phyloP scores from a whole-genome alignment of 1,140 invertebrate species.

The Diabrotica undecimpunctata region DNA sequence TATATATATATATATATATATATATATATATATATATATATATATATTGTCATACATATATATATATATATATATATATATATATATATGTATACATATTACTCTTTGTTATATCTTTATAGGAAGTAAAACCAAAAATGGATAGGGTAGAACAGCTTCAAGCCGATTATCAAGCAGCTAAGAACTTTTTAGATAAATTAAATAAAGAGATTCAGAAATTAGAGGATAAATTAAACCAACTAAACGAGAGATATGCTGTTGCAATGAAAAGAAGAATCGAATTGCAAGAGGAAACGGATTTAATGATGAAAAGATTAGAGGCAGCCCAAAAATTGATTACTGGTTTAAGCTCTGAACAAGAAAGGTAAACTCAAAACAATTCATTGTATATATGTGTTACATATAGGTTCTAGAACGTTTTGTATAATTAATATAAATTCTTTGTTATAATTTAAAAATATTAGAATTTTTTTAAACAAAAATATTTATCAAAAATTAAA shows the following conservation, averaged over 20 bases:
- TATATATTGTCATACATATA: too few relatives aligned
- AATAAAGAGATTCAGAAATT: conserved; percentile 70
- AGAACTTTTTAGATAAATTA: conserved; percentile 69
- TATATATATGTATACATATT: too few relatives aligned
- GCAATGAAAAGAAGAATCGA: conserved; percentile 70
- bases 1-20: too few relatives aligned
- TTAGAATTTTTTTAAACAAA: too few relatives aligned
- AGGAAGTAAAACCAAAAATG: conserved; percentile 82
- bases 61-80: too few relatives aligned
- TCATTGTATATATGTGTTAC: too few relatives aligned
- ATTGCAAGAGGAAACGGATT: conserved; percentile 79
- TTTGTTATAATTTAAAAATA: too few relatives aligned
- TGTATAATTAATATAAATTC: too few relatives aligned
- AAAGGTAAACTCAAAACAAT: conserved; percentile 32
- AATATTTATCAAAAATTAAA: too few relatives aligned
- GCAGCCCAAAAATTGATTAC: conserved; percentile 83
- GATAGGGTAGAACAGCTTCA: conserved; percentile 76
- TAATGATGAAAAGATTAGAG: conserved; percentile 73
- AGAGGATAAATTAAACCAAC: conserved; percentile 62
- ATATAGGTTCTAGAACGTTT: too few relatives aligned
- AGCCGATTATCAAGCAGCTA: conserved; percentile 56
- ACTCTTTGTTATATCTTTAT: not conserved
- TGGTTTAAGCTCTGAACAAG: conserved; percentile 76
- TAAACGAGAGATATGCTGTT: conserved; percentile 72
- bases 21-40: too few relatives aligned